Conservation (phyloP, 1,140 invertebrate species). For the Drosophila kepulauana region DNA sequence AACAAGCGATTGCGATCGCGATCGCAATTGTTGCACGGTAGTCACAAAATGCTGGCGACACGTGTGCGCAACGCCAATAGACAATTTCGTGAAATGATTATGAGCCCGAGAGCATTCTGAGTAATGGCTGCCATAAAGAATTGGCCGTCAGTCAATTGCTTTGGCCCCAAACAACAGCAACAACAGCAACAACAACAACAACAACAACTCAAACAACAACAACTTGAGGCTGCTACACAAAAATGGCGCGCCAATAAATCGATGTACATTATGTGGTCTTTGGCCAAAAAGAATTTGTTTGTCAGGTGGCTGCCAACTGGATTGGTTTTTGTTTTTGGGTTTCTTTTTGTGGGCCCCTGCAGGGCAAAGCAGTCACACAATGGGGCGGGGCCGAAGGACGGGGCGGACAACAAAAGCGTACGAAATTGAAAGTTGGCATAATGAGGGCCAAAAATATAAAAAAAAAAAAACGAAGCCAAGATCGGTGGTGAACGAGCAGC, state of each 20-base stretch:
- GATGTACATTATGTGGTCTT: constrained; percentile 40
- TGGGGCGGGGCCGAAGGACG: not conserved
- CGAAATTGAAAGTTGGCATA: constrained; percentile 72
- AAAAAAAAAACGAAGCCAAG: constrained; percentile 30
- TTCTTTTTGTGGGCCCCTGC: not conserved
- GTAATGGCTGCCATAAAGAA: constrained; percentile 34
- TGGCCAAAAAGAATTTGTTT: not conserved
- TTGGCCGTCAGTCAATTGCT: constrained; percentile 29
- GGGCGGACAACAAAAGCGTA: constrained; percentile 53
- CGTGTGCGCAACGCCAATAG: constrained; percentile 37
- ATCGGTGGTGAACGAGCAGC: constrained; percentile 20
- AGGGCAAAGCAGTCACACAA: not conserved
- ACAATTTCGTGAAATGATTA: constrained; percentile 9
- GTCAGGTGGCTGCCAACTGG: constrained; percentile 44
- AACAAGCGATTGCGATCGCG: not conserved
- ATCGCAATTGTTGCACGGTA: constrained; percentile 13
- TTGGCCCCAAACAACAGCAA: constrained; percentile 35
- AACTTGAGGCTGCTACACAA: constrained; percentile 34
- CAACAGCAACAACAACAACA: not conserved
- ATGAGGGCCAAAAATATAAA: constrained; percentile 43
- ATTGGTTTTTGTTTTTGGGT: not conserved
- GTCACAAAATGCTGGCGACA: constrained; percentile 34
- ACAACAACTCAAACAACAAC: not conserved
- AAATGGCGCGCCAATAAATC: constrained; percentile 63
- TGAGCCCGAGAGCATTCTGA: constrained; percentile 22